Evolutionary conservation across 64 coral and sea anemone genomes (phyloP).

Genomic region (Hydrozoanthus tunicans): DNA sequence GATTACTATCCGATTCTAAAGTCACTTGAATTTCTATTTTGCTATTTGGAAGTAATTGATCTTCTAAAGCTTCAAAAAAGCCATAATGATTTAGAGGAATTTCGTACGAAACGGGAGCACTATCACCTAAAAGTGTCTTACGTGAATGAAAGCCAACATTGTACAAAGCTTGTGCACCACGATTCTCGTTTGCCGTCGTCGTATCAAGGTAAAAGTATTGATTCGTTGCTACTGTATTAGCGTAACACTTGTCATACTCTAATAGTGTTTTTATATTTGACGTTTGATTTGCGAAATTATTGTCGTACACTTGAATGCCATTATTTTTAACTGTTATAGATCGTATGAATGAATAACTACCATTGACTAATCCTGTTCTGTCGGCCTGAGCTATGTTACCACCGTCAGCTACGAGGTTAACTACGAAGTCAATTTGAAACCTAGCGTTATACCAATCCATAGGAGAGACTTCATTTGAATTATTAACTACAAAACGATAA

Average conservation of each 20-base stretch:
- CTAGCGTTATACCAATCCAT: conserved; percentile 10
- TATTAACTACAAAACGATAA: background rate
- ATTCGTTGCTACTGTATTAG: background rate
- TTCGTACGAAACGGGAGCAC: background rate
- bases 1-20: background rate
- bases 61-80: no score
- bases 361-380: background rate
- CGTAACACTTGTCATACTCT: conserved; percentile 19
- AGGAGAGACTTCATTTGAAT: background rate
- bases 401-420: background rate
- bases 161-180: background rate
- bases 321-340: background rate
- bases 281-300: background rate
- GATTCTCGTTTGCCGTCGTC: background rate
- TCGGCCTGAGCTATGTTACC: background rate
- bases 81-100: no score
- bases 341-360: background rate
- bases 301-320: conserved; percentile 13
- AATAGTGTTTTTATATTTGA: conserved; percentile 39
- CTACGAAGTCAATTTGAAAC: background rate
- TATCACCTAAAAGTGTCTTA: background rate
- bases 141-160: background rate
- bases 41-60: no score
- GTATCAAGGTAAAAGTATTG: conserved; percentile 29
- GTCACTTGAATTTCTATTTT: no score